These are phyloP conservation scores for Drosophila ficusphila DNA, from an alignment of 1,140 invertebrate species.

Conservation along the genomic window DNA sequence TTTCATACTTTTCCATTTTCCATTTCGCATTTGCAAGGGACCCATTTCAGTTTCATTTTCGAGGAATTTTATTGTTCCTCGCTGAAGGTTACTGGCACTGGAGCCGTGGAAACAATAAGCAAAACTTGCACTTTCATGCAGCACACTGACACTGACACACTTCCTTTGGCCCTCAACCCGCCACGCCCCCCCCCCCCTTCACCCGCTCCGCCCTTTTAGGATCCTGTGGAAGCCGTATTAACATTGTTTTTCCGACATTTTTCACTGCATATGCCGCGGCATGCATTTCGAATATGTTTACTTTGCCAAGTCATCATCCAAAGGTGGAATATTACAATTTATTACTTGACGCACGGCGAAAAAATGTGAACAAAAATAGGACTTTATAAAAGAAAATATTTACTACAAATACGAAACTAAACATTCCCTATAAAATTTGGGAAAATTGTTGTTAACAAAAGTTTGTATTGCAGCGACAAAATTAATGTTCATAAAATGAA, in stretches of 20 bases:
- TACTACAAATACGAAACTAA: too few species aligned
- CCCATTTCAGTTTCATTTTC: constrained; percentile 71
- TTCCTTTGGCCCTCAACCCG: constrained; percentile 6
- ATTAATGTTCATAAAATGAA: neutral
- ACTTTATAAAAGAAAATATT: neutral
- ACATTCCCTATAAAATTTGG: too few species aligned
- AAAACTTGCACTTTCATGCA: constrained; percentile 73
- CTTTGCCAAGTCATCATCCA: constrained; percentile 40
- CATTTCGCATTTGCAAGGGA: constrained; percentile 67
- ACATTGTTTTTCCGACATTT: constrained; percentile 65
- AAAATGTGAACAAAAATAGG: constrained; percentile 9
- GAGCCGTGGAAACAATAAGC: constrained; percentile 55
- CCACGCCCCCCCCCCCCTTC: constrained; percentile 23
- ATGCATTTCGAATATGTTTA: constrained; percentile 43
- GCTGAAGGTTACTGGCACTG: constrained; percentile 58
- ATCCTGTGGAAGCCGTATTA: constrained; percentile 66
- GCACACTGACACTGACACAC: constrained; percentile 32
- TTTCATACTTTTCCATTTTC: constrained; percentile 76
- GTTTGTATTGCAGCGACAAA: neutral
- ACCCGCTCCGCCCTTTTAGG: neutral
- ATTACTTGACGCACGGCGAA: constrained; percentile 54
- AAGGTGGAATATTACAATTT: constrained; percentile 61
- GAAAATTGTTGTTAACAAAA: too few species aligned
- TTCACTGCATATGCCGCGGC: constrained; percentile 67
- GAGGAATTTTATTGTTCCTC: constrained; percentile 68